Conservation (phyloP, 2,888 invertebrate species). For the Synergus umbraculus region DNA sequence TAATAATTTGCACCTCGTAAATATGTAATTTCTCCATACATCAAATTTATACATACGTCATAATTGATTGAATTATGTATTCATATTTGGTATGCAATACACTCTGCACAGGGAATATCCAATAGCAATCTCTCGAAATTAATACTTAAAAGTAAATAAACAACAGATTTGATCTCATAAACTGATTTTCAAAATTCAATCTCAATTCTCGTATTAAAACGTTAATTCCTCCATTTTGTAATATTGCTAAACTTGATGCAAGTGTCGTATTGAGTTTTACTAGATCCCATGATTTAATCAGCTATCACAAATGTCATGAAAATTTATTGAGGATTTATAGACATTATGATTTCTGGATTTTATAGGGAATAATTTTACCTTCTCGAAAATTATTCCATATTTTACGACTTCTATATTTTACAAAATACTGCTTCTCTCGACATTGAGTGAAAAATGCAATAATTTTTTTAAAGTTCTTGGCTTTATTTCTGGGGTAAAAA, state of each 20-base stretch:
- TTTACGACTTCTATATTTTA: background rate
- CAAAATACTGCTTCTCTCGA: background rate
- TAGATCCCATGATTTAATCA: background rate
- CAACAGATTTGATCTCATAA: conserved; percentile 5
- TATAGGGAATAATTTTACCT: background rate
- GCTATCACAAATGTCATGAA: conserved; percentile 11
- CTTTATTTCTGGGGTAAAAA: background rate
- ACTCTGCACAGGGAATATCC: background rate
- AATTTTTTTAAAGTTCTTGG: too few species aligned
- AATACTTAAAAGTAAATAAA: conserved; percentile 19
- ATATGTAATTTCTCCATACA: background rate
- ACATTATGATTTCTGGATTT: background rate
- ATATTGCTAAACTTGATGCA: conserved; percentile 32
- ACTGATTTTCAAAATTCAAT: conserved; percentile 5
- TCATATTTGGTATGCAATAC: background rate
- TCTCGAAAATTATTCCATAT: background rate
- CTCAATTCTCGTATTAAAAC: conserved; percentile 19
- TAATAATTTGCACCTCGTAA: background rate
- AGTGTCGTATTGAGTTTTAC: conserved; percentile 7
- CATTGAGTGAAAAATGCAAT: too few species aligned
- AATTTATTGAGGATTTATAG: background rate
- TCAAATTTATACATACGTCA: background rate
- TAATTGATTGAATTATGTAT: background rate
- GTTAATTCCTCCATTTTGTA: conserved; percentile 3
- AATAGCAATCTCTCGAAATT: background rate